phyloP scores from a whole-genome alignment of 2,113 vertebrate genomes.

The Acrocephalus arundinaceus region DNA sequence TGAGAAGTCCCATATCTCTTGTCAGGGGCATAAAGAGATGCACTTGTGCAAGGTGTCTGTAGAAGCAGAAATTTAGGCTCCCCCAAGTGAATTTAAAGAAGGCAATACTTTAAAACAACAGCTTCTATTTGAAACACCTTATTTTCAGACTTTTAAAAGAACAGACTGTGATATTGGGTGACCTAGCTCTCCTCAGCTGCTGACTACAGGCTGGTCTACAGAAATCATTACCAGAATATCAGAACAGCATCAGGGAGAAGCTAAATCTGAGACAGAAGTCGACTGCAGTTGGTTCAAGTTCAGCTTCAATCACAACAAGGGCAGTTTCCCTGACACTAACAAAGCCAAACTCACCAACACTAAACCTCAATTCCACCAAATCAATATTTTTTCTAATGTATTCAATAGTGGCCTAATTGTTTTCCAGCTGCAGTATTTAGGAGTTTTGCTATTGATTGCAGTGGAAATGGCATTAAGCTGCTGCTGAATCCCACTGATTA shows the following conservation, averaged over 20 bases:
- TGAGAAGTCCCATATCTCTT: neutral
- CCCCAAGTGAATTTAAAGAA: neutral
- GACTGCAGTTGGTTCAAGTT: neutral
- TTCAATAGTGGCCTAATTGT: neutral
- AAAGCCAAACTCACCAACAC: neutral
- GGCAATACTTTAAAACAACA: neutral
- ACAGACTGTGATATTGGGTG: neutral
- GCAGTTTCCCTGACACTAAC: neutral
- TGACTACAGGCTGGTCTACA: neutral
- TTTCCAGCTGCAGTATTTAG: neutral
- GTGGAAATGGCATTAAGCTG: neutral
- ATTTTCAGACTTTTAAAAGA: neutral
- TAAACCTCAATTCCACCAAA: neutral
- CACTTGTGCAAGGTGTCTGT: neutral
- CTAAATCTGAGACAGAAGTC: neutral
- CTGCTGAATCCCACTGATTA: neutral
- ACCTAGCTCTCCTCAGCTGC: neutral
- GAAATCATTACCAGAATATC: neutral
- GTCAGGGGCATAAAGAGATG: neutral
- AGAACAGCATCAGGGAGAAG: neutral
- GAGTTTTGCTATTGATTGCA: neutral
- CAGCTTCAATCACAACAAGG: neutral
- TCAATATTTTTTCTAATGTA: neutral
- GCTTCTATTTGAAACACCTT: neutral
- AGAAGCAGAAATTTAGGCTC: neutral